Base-by-base conservation (phyloP, 2,888 invertebrate species). In the Diarsia brunnea region DNA sequence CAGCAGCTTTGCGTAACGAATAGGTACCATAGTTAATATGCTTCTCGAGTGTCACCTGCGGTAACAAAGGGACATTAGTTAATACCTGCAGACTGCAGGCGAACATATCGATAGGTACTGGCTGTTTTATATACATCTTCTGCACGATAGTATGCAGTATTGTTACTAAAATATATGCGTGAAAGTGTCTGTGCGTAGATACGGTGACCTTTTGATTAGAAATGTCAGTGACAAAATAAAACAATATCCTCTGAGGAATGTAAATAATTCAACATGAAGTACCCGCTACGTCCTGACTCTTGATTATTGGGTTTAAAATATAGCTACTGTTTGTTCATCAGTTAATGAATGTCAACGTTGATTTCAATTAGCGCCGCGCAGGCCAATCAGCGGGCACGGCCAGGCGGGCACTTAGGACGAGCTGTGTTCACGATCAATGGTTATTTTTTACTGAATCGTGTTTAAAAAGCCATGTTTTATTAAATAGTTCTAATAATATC, bases 1-100 rank as follows among this genome's bases (percentile, higher is more conserved):
- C 87, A 85, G 73, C 78, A 84, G 79, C 85, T 88, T 91, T 90
- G 90, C 89, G 89, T 90, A 92, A 92, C 88, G 77, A 88, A 89
- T 88, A 81, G 47, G 81, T 55, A 85, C 81, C 75, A 86, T 88
- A 85, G 91, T 93, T 92, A 90, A 87, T 92, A 93, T 92, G 90
- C 92, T 87, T 73, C 80, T 88, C 90, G 82, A 87, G 91, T 91
- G 87, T 88, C 89, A 82, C 86, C 84, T 88, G 88, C 87, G 85
- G 83, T 87, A 87, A 91, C 90, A 91, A 90, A 90, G 90, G 85
- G 78, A 87, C 88, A 89, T 87, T 88, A 85, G 82, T 86, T 81
- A 81, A 78, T 82, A 84, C 79, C 43, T 78, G 82, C 38, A 77
- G 67, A 79, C 71, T 61, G 66, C 69, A 73, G 24, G 72, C 75